These are phyloP conservation scores for Eulemur macaco DNA, from an alignment of 2,113 vertebrate species.

Conservation along the genomic window DNA sequence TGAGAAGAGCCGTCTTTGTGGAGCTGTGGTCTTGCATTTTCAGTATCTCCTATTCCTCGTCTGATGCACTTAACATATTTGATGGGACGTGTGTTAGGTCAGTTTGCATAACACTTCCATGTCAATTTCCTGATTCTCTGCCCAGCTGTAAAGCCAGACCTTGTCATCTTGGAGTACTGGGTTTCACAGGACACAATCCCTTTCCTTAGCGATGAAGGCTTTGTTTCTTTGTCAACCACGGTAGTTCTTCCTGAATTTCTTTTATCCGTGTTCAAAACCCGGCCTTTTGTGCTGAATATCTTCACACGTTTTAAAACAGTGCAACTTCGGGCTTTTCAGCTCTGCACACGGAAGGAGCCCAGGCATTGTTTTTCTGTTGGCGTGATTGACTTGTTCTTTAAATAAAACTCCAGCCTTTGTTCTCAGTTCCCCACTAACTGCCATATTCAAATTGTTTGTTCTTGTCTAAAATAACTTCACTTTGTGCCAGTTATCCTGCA, in stretches of 20 bases:
- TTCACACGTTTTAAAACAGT: conserved; percentile 66
- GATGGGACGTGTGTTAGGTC: neutral
- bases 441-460: conserved; percentile 73
- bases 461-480: conserved; percentile 58
- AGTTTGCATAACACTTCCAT: conserved; percentile 9
- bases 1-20: neutral
- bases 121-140: neutral
- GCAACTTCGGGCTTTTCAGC: conserved; percentile 60
- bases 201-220: conserved; percentile 11
- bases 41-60: neutral
- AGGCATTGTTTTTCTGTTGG: conserved; percentile 62
- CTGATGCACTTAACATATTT: neutral
- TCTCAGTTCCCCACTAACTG: conserved; percentile 62
- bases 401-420: conserved; percentile 73
- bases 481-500: conserved; percentile 54
- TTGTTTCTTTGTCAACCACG: conserved; percentile 61
- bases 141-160: neutral
- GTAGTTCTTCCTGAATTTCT: conserved; percentile 49
- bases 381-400: conserved; percentile 76
- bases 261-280: conserved; percentile 60
- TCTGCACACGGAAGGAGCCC: conserved; percentile 35
- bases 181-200: neutral
- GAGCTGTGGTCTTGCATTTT: neutral
- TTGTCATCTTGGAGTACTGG: neutral
- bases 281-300: conserved; percentile 65